A percentile compares a stretch with the other conserved stretches of the same genome.
These are phyloP conservation scores for Diadegma fenestrale DNA, from an alignment of 2,888 invertebrate species.

Conservation along the genomic window DNA sequence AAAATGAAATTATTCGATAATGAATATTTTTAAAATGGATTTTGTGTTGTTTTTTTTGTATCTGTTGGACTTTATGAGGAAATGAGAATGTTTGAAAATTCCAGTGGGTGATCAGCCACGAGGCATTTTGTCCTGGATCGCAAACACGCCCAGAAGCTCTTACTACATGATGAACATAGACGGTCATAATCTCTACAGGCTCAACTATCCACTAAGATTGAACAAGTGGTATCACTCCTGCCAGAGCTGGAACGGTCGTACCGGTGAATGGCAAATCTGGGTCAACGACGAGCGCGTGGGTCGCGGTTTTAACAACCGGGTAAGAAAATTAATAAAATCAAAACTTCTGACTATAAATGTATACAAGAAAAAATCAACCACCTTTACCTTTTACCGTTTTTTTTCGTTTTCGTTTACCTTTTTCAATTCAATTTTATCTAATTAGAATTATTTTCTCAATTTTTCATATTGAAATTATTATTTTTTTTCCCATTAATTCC, in stretches of 20 bases:
- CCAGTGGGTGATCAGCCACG: conserved; percentile 90
- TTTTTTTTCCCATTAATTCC: too few species aligned
- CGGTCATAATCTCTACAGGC: conserved; percentile 92
- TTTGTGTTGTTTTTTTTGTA: too few species aligned
- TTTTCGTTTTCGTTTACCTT: too few species aligned
- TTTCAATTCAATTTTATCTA: too few species aligned
- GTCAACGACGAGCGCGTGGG: conserved; percentile 94
- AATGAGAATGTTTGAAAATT: conserved; percentile 68
- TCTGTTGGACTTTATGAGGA: not conserved
- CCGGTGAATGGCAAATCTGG: conserved; percentile 96
- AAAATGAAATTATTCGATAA: too few species aligned
- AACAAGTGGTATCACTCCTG: conserved; percentile 94
- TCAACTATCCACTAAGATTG: conserved; percentile 89
- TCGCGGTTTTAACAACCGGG: conserved; percentile 94
- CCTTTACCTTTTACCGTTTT: too few species aligned
- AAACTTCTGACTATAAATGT: not conserved
- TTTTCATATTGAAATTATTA: too few species aligned
- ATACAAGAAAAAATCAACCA: not conserved
- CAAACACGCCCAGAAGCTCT: conserved; percentile 92
- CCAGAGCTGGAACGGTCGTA: conserved; percentile 95
- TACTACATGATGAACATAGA: conserved; percentile 93
- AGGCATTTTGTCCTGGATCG: conserved; percentile 92
- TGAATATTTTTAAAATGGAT: too few species aligned
- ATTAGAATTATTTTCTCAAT: too few species aligned
- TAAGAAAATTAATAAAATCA: conserved; percentile 84